Base-by-base conservation (phyloP, 1,140 invertebrate genomes). In the Thaumatotibia leucotreta region DNA sequence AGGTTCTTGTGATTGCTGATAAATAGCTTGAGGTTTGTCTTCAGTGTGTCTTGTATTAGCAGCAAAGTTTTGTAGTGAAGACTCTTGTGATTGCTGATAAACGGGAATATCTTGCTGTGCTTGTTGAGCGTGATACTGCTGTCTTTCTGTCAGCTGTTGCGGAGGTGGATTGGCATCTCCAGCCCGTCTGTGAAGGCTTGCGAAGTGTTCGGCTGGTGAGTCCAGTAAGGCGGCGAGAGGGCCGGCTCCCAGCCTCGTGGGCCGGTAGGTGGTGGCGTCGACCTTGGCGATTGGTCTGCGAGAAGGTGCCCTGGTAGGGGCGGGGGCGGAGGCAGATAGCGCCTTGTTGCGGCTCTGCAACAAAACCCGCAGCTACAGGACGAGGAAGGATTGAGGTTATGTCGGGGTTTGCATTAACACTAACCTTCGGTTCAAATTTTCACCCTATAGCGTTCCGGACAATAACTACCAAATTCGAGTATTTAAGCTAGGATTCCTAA, bases 261-360 rank as follows among this genome's bases (percentile, higher is more conserved):
- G 86, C 52, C 89, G 83, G 79, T 91, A 91, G 29, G 90, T 91
- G 69, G 90, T 91, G 52, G 88, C 86, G 78, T 86, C 86, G 63
- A 82, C 70, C 58, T 70, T 79, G 17, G 79, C 75, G 74, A 79
- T 63, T 32, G 58, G 66, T 23, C 39, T 29, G 31, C 66, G 23
- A 6, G 52, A 11, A 1, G 52, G 6, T 66, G 69, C 79, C 82
- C 74, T 64, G 70, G 74, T 76, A 54, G 74, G 73, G 69, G 32
- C 69, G 71, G 62, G 72, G 76, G 68, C 74, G 61, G 63, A 64
- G 68, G 24, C 69, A 22, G 54, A 67, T 66, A 91, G 88, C 79
- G 82, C 84, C 68, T 76, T 81, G 87, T 92, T 92, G 84, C 91
- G 89, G 80, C 83, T 92, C 91, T 92, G 91, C 84, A 92, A 92